A percentile compares a stretch with the other conserved stretches of the same genome.
These are phyloP conservation scores for Melanostoma scalare DNA, from an alignment of 2,888 invertebrate species.

Conservation along the genomic window DNA sequence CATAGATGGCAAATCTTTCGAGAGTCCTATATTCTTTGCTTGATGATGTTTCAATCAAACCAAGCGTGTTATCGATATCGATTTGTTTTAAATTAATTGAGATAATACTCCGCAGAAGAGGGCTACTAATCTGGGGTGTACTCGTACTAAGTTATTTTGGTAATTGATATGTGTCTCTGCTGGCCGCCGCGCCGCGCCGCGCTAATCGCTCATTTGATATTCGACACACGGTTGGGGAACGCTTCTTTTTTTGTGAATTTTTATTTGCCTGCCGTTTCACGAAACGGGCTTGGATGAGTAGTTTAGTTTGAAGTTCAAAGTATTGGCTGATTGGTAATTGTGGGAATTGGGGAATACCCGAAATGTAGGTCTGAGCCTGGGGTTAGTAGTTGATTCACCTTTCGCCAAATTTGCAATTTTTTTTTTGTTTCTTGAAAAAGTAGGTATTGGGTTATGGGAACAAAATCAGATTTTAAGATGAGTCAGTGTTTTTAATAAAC, in stretches of 20 bases:
- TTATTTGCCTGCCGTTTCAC: too few species aligned
- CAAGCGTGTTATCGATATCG: conserved; percentile 21
- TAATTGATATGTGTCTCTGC: conserved; percentile 42
- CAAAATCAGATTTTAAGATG: conserved; percentile 17
- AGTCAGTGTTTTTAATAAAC: conserved; percentile 9
- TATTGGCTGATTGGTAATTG: neutral
- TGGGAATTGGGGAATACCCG: neutral
- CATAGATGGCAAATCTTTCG: conserved; percentile 42
- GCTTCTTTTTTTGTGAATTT: neutral
- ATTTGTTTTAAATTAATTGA: conserved; percentile 18
- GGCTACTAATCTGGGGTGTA: neutral
- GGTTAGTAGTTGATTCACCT: conserved; percentile 40
- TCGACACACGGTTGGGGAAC: conserved; percentile 5
- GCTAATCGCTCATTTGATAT: neutral
- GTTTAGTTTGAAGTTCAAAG: neutral
- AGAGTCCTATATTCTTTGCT: conserved; percentile 32
- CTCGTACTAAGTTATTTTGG: conserved; percentile 27
- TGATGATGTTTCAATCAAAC: neutral
- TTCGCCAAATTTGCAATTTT: conserved; percentile 12
- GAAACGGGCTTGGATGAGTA: neutral
- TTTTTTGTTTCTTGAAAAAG: neutral
- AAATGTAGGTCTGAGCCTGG: conserved; percentile 13
- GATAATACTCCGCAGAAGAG: conserved; percentile 6
- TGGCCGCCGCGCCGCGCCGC: neutral
- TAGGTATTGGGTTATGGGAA: neutral